Percentiles rank a stretch among this genome's conserved stretches.
Conservation (phyloP, 2,113 vertebrate species). For the Anser brachyrhynchus region DNA sequence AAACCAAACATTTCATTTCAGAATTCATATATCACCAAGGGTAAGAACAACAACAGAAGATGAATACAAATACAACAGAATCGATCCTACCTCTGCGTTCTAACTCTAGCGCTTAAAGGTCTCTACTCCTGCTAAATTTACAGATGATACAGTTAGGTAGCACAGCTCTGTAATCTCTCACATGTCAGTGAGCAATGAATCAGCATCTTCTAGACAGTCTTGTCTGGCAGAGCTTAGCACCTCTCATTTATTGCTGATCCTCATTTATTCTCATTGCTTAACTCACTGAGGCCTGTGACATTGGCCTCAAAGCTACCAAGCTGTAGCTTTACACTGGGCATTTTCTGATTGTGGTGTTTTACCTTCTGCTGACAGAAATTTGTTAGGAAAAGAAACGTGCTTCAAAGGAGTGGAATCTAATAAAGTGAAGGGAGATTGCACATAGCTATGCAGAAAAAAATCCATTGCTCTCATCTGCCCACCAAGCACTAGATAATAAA, state of each 20-base stretch:
- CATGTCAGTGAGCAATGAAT: neutral
- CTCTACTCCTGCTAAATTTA: neutral
- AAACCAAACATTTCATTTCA: neutral
- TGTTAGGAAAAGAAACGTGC: neutral
- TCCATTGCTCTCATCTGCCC: neutral
- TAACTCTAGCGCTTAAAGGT: neutral
- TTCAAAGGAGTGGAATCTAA: neutral
- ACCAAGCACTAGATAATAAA: neutral
- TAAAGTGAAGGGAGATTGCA: neutral
- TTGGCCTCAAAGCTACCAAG: neutral
- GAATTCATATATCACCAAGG: neutral
- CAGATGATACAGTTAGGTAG: neutral
- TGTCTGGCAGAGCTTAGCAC: neutral
- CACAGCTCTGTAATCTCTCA: neutral
- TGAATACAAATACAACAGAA: neutral
- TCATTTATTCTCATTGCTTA: neutral
- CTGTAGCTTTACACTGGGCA: neutral
- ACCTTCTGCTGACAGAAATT: neutral
- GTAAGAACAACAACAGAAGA: neutral
- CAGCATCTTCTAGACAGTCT: neutral
- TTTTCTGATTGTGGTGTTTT: neutral
- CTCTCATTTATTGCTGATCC: neutral
- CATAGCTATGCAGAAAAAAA: neutral
- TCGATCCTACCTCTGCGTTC: neutral
- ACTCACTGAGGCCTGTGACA: neutral